Evolutionary conservation across 2,888 invertebrate species (phyloP).

Genomic region (Eueremaeus valkanovi): DNA sequence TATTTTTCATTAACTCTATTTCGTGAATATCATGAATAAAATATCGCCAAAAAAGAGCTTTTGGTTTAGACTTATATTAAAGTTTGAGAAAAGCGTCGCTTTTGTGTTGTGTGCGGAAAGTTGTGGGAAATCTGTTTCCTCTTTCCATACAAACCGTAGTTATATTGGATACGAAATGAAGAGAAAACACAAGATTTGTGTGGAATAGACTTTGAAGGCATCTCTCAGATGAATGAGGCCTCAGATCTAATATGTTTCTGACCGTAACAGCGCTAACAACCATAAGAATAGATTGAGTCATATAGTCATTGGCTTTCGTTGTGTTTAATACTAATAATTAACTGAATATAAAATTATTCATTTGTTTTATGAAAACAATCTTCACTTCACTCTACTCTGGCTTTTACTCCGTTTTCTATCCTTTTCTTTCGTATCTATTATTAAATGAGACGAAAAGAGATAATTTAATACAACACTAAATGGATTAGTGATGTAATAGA

Average conservation of each 20-base stretch:
- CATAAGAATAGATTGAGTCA: neutral
- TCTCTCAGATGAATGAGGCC: slow-evolving; percentile 26
- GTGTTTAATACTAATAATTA: neutral
- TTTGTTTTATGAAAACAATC: neutral
- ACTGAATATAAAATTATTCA: slow-evolving; percentile 7
- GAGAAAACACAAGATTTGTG: neutral
- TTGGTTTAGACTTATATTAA: too few species aligned
- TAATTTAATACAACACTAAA: neutral
- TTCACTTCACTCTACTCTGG: neutral
- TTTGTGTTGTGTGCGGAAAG: too few species aligned
- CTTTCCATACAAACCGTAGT: neutral
- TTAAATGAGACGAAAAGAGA: neutral
- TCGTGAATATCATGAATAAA: too few species aligned
- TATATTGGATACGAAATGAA: neutral
- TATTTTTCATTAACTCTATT: too few species aligned
- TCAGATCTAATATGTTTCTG: slow-evolving; percentile 2
- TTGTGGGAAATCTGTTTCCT: too few species aligned
- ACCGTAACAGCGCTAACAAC: neutral
- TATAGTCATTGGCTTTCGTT: neutral
- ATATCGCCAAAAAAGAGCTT: too few species aligned
- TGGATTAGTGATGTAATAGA: neutral
- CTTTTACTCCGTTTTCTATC: neutral
- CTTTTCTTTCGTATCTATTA: neutral
- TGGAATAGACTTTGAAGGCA: slow-evolving; percentile 21
- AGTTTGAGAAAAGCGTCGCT: too few species aligned